Conservation (phyloP, 2,888 invertebrate species). For the Agonum fuliginosum region DNA sequence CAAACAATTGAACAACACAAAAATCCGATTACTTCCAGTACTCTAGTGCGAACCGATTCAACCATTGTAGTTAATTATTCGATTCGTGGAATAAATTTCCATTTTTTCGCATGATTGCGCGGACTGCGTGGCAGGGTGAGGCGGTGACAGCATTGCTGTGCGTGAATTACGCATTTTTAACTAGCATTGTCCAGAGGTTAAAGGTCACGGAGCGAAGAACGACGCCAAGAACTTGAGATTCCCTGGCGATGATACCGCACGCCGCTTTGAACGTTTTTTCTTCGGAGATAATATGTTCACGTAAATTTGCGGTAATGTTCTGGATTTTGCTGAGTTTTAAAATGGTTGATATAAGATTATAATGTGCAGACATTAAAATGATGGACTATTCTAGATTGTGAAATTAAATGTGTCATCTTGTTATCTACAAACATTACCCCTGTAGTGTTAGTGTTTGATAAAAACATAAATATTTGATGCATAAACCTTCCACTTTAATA, state of each 20-base stretch:
- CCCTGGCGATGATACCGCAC: constrained; percentile 10
- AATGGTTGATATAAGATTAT: not conserved
- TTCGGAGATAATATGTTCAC: not conserved
- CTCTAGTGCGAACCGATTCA: not conserved
- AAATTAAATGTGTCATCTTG: not conserved
- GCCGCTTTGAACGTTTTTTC: constrained; percentile 2
- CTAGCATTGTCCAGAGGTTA: constrained; percentile 1
- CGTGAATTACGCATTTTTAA: constrained; percentile 20
- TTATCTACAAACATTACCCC: too few species aligned
- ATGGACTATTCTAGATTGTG: not conserved
- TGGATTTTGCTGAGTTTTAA: constrained; percentile 4
- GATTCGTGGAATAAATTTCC: not conserved
- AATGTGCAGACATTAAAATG: not conserved
- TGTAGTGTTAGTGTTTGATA: too few species aligned
- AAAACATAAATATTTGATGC: too few species aligned
- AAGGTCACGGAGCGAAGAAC: constrained; percentile 1
- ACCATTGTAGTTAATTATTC: constrained; percentile 13
- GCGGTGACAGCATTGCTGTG: not conserved
- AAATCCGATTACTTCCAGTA: constrained; percentile 14
- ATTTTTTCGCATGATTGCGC: not conserved
- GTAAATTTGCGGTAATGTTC: constrained; percentile 16
- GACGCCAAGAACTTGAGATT: not conserved
- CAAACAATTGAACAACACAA: not conserved
- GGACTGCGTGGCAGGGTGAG: not conserved
- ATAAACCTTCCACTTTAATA: too few species aligned